Evolutionary conservation across 1,140 invertebrate species (phyloP).

Genomic region (Phenacoccus solenopsis): DNA sequence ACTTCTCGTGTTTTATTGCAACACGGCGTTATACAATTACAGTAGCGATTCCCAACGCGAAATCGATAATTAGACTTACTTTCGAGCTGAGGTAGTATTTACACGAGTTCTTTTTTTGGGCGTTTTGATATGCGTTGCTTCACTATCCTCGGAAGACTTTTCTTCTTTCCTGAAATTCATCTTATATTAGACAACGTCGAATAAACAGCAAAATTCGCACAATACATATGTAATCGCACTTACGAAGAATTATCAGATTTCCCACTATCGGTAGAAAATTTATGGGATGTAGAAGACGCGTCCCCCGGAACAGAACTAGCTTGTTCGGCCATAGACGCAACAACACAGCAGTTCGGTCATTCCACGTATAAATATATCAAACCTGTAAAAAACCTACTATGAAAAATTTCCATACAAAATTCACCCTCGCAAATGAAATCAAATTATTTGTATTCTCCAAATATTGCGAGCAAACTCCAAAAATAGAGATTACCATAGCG

Average conservation of each 20-base stretch:
- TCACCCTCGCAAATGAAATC: no score
- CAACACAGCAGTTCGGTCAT: constrained; percentile 23
- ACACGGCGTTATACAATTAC: no score
- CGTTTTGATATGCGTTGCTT: background rate
- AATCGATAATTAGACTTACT: background rate
- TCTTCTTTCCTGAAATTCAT: background rate
- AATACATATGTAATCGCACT: background rate
- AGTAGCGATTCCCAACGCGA: no score
- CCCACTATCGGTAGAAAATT: background rate
- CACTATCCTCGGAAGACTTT: background rate
- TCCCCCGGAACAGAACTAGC: constrained; percentile 22
- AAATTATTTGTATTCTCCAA: no score
- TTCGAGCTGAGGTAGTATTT: background rate
- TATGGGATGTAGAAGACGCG: constrained; percentile 23
- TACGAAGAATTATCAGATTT: constrained; percentile 5
- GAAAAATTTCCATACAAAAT: no score
- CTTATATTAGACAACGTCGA: background rate
- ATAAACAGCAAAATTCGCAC: no score
- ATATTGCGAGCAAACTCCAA: no score
- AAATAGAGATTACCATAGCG: no score
- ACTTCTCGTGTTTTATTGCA: no score
- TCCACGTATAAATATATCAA: constrained; percentile 22
- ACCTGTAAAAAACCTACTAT: background rate
- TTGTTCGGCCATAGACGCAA: constrained; percentile 24
- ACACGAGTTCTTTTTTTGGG: background rate